Evolutionary conservation across 1,140 invertebrate genomes (phyloP).

Genomic region (Vollenhovia emeryi): DNA sequence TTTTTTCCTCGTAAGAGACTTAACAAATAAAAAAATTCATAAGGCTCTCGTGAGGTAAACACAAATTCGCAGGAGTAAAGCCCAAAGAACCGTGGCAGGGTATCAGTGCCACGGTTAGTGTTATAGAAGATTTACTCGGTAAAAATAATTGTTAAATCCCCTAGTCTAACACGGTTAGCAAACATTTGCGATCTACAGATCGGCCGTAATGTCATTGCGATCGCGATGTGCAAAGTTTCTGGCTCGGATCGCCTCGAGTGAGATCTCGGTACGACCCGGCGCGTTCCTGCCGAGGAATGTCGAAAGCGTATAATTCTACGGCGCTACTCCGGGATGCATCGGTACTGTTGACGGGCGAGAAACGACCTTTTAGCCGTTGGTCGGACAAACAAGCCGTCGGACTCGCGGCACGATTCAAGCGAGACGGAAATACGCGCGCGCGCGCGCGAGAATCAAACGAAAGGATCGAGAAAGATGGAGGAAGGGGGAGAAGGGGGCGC

Average conservation of each 20-base stretch:
- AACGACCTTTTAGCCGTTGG: conserved; percentile 41
- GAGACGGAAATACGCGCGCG: conserved; percentile 28
- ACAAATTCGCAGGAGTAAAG: too few relatives aligned
- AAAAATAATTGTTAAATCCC: neutral
- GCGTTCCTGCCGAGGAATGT: conserved; percentile 29
- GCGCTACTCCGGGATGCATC: conserved; percentile 50
- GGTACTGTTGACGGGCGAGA: conserved; percentile 47
- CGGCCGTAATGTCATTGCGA: neutral
- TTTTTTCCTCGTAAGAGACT: too few relatives aligned
- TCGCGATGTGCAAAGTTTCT: conserved; percentile 2
- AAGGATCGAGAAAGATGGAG: neutral
- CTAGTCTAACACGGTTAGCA: neutral
- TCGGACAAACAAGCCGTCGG: conserved; percentile 41
- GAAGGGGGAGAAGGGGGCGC: neutral
- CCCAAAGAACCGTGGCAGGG: too few relatives aligned
- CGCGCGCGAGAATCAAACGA: conserved; percentile 27
- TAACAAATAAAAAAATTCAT: too few relatives aligned
- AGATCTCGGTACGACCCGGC: neutral
- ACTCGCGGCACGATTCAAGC: neutral
- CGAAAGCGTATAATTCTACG: conserved; percentile 47
- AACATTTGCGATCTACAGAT: neutral
- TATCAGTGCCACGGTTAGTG: too few relatives aligned
- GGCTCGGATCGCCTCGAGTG: neutral
- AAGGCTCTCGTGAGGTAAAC: too few relatives aligned
- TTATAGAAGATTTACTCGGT: neutral